Conservation (phyloP, 2,113 vertebrate species). For the Lampris megalopsis region DNA sequence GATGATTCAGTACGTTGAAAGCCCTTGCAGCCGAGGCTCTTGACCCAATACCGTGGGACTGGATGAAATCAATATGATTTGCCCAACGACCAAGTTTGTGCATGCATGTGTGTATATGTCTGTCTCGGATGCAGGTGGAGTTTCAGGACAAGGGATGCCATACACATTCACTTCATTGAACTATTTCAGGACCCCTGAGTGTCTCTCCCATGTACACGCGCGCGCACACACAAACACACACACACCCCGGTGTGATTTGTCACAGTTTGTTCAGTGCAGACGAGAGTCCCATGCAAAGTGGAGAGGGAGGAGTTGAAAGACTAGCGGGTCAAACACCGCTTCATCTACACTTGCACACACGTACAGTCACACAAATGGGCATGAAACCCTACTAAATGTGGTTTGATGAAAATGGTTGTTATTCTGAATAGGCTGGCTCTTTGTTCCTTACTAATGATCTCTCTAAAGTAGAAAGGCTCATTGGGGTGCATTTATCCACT, state of each 20-base stretch:
- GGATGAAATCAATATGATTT: not conserved
- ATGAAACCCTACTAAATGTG: too few relatives aligned
- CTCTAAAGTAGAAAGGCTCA: too few relatives aligned
- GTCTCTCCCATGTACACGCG: not conserved
- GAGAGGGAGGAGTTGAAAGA: not conserved
- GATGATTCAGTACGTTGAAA: not conserved
- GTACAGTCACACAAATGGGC: not conserved
- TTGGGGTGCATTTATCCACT: too few relatives aligned
- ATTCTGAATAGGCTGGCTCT: too few relatives aligned
- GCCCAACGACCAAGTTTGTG: not conserved
- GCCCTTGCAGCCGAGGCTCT: not conserved
- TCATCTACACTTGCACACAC: too few relatives aligned
- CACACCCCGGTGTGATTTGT: conserved; percentile 73
- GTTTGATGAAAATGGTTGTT: too few relatives aligned
- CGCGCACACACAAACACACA: conserved; percentile 29
- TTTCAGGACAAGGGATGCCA: conserved; percentile 61
- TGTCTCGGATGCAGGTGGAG: conserved; percentile 68
- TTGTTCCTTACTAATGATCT: too few relatives aligned
- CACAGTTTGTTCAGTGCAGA: conserved; percentile 67
- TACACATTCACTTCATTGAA: conserved; percentile 78
- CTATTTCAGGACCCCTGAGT: conserved; percentile 27
- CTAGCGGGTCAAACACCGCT: too few relatives aligned
- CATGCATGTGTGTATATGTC: conserved; percentile 8
- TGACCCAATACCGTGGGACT: not conserved
- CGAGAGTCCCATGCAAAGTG: conserved; percentile 48